phyloP scores from a whole-genome alignment of 2,888 invertebrate species.

The Drosophila anomelani region DNA sequence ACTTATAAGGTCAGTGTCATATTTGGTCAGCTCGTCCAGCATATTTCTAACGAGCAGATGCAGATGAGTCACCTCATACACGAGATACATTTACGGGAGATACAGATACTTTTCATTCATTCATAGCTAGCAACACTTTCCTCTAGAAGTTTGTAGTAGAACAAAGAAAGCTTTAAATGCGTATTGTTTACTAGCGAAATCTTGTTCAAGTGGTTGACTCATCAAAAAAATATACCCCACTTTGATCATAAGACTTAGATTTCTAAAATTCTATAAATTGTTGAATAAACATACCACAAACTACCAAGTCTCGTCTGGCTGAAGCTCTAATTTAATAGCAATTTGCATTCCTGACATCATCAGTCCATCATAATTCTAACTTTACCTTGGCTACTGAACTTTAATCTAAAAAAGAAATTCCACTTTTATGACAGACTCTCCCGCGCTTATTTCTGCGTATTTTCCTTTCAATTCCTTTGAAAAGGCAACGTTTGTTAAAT shows the following conservation, averaged over 20 bases:
- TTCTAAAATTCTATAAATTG: not conserved
- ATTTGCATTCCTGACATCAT: slow-evolving; percentile 28
- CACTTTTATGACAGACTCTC: not conserved
- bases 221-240: not conserved
- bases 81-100: slow-evolving; percentile 4
- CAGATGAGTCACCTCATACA: slow-evolving; percentile 18
- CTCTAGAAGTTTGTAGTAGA: slow-evolving; percentile 1
- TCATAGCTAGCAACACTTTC: slow-evolving; percentile 11
- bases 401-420: slow-evolving; percentile 19
- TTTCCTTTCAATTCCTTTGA: slow-evolving; percentile 11
- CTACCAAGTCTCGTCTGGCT: not conserved
- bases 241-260: not conserved
- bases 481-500: slow-evolving; percentile 1
- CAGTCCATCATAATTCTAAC: not conserved
- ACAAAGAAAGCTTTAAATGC: slow-evolving; percentile 12
- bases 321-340: slow-evolving; percentile 6
- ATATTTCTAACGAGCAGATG: slow-evolving; percentile 17
- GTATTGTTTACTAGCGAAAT: slow-evolving; percentile 9
- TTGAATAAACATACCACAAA: slow-evolving; percentile 4
- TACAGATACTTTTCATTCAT: slow-evolving; percentile 11
- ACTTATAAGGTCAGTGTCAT: slow-evolving; percentile 70
- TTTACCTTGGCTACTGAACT: slow-evolving; percentile 16
- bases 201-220: slow-evolving; percentile 11
- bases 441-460: not conserved
- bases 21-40: slow-evolving; percentile 52